Conservation (phyloP, 64 coral and sea anemone genomes). For the Pachyseris speciosa region DNA sequence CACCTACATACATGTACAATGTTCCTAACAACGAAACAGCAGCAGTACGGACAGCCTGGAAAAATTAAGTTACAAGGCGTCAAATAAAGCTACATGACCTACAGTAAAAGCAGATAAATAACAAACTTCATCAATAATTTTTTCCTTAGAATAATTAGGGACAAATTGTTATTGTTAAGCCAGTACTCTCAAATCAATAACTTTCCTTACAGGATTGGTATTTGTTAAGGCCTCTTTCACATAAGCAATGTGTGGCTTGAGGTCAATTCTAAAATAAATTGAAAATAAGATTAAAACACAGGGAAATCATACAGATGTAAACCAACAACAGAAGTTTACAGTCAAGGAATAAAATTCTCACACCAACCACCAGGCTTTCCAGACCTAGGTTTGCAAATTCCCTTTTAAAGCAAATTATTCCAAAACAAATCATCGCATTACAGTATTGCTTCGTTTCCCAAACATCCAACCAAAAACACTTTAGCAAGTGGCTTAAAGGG, state of each 20-base stretch:
- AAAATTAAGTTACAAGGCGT: background rate
- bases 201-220: conserved; percentile 89
- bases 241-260: conserved; percentile 92
- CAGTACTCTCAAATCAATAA: background rate
- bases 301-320: too few species aligned
- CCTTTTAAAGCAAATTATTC: too few species aligned
- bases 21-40: conserved; percentile 78
- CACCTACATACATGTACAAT: conserved; percentile 86
- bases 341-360: too few species aligned
- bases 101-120: background rate
- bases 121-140: background rate
- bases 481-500: too few species aligned
- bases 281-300: background rate
- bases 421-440: too few species aligned
- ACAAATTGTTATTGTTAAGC: too few species aligned
- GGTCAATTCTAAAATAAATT: conserved; percentile 81
- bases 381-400: too few species aligned
- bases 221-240: conserved; percentile 89
- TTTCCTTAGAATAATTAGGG: background rate
- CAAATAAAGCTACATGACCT: background rate
- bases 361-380: too few species aligned
- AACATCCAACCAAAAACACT: too few species aligned
- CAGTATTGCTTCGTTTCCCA: too few species aligned
- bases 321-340: too few species aligned
- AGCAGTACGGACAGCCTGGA: conserved; percentile 79